Evolutionary conservation across 2,888 invertebrate genomes (phyloP).

Genomic region (Cotesia congregata): DNA sequence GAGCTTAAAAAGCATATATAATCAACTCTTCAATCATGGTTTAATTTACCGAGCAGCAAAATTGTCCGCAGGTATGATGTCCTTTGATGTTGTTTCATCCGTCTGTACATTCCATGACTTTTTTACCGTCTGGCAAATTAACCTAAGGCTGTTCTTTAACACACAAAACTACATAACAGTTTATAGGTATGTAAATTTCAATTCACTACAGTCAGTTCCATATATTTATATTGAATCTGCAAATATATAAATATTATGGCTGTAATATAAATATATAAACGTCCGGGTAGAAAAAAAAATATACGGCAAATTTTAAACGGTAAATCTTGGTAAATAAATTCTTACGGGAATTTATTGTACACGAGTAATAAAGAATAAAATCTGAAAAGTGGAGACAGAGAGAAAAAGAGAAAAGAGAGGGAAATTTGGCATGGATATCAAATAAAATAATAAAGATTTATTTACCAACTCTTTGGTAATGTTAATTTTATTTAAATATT

Average conservation of each 20-base stretch:
- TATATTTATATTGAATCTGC: background rate
- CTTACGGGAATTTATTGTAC: background rate
- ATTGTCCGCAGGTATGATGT: constrained; percentile 14
- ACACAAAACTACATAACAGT: constrained; percentile 2
- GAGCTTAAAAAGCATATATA: background rate
- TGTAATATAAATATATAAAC: background rate
- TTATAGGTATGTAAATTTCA: constrained; percentile 29
- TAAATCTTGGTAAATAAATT: background rate
- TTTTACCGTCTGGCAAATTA: constrained; percentile 53
- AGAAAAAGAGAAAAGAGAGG: background rate
- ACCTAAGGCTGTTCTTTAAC: constrained; percentile 50
- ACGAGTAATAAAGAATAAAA: background rate
- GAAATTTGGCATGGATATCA: background rate
- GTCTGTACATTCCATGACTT: constrained; percentile 24
- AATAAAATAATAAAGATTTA: background rate
- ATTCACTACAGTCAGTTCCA: constrained; percentile 21
- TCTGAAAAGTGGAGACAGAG: background rate
- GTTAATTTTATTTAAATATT: background rate
- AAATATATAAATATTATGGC: background rate
- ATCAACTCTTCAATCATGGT: constrained; percentile 12
- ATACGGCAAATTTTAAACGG: background rate
- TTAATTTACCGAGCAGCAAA: constrained; percentile 14
- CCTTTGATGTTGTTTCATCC: constrained; percentile 35
- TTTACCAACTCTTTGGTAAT: background rate
- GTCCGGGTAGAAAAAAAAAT: background rate